A percentile compares a stretch with the other conserved stretches of the same genome.
Conservation (phyloP, 2,113 vertebrate species). For the Cyprinodon variegatus region DNA sequence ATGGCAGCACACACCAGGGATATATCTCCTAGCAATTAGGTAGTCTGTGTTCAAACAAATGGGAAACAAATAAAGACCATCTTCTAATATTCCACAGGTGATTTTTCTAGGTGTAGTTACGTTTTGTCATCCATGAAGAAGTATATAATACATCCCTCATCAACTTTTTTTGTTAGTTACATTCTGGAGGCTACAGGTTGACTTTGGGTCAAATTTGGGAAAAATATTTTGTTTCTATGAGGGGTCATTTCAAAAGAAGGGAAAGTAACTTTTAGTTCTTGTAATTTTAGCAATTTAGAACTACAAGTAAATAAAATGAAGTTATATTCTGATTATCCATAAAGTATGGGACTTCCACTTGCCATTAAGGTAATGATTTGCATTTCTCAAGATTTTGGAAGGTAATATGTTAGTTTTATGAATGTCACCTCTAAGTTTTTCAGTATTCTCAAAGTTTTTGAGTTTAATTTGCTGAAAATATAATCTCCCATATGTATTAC, state of each 20-base stretch:
- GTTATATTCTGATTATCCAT: no score
- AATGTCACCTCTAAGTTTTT: neutral
- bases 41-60: neutral
- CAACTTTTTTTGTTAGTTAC: neutral
- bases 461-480: neutral
- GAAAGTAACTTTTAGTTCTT: neutral
- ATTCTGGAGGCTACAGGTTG: neutral
- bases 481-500: neutral
- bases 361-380: neutral
- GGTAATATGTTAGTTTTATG: no score
- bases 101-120: neutral
- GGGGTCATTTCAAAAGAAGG: neutral
- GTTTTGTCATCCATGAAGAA: neutral
- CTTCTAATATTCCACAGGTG: neutral
- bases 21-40: neutral
- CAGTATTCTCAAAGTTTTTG: neutral
- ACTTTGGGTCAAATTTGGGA: no score
- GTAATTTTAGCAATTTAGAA: neutral
- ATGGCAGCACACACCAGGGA: slow-evolving; percentile 38
- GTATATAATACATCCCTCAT: neutral
- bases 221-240: neutral
- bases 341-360: no score
- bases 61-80: neutral
- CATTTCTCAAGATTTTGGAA: no score
- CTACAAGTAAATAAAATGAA: neutral